A percentile compares a stretch with the other conserved stretches of the same genome.
Evolutionary conservation across 2,888 invertebrate genomes (phyloP).

Genomic region (Athalia rosae): DNA sequence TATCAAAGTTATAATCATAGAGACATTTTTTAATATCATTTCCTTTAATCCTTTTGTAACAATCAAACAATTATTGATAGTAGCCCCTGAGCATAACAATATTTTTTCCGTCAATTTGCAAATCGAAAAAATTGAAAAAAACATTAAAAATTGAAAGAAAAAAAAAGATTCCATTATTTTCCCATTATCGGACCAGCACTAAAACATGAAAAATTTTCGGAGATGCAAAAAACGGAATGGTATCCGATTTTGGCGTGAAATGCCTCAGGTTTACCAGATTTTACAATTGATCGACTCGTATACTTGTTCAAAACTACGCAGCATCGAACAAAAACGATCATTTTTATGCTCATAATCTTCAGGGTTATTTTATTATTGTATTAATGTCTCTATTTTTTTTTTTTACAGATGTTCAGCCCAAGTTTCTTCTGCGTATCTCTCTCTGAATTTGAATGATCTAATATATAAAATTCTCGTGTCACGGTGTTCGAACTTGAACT

Average conservation of each 20-base stretch:
- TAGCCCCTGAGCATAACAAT: too few species aligned
- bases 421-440: background rate
- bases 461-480: too few species aligned
- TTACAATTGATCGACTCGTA: background rate
- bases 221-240: too few species aligned
- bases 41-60: background rate
- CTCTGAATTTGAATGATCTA: background rate
- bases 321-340: background rate
- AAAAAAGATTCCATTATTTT: too few species aligned
- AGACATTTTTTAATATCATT: background rate
- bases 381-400: background rate
- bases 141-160: too few species aligned
- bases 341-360: background rate
- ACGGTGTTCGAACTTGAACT: too few species aligned
- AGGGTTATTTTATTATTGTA: background rate
- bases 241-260: too few species aligned
- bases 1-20: background rate
- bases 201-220: too few species aligned
- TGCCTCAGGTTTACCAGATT: background rate
- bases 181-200: too few species aligned
- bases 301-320: background rate
- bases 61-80: too few species aligned
- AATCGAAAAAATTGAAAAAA: too few species aligned
- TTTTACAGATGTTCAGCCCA: background rate
- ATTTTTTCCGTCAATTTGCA: too few species aligned